phyloP scores from a whole-genome alignment of 1,140 invertebrate species.

The Drosophila fuyamai region DNA sequence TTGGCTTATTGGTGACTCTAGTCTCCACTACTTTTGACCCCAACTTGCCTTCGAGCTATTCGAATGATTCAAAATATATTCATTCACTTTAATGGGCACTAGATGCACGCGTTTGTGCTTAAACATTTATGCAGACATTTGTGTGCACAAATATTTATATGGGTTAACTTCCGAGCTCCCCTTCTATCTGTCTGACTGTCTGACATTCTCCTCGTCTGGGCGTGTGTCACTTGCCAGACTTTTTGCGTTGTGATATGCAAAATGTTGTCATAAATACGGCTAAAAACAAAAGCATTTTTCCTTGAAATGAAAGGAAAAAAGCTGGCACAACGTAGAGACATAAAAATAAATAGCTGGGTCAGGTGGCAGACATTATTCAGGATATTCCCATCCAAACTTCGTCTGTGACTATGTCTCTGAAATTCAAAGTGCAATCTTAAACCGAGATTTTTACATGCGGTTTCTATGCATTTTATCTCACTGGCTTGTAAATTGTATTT shows the following conservation, averaged over 20 bases:
- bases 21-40: not conserved
- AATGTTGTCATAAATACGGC: slow-evolving; percentile 35
- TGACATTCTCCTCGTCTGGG: slow-evolving; percentile 3
- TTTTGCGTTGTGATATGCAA: slow-evolving; percentile 18
- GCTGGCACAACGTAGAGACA: not conserved
- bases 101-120: slow-evolving; percentile 1
- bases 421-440: not conserved
- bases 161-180: slow-evolving; percentile 10
- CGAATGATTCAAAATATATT: slow-evolving; percentile 1
- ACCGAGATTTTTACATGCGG: not conserved
- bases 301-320: slow-evolving; percentile 1
- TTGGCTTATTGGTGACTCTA: not conserved
- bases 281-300: slow-evolving; percentile 8
- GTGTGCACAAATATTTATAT: slow-evolving; percentile 15
- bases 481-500: too few species aligned
- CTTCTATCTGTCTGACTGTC: slow-evolving; percentile 1
- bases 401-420: not conserved
- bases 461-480: too few species aligned
- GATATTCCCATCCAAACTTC: not conserved
- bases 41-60: not conserved
- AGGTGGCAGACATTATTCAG: slow-evolving; percentile 9
- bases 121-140: slow-evolving; percentile 7
- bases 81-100: not conserved
- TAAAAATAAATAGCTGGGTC: slow-evolving; percentile 6
- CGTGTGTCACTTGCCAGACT: slow-evolving; percentile 45